Conservation (phyloP, 2,797 vertebrate species). For the Sorex maritimensis region DNA sequence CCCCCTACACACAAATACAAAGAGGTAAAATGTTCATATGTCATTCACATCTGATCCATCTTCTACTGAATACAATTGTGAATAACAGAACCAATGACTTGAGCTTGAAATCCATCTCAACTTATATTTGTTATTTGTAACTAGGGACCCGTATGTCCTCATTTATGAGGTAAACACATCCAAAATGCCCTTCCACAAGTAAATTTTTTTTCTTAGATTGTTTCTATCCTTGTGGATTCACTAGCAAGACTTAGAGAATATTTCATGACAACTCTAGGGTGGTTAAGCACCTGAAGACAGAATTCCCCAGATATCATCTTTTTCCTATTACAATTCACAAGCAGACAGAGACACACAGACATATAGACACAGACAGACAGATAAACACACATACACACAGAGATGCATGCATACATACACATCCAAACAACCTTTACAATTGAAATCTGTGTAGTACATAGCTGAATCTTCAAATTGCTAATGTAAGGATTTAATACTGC, state of each 20-base stretch:
- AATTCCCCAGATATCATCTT: constrained; percentile 3
- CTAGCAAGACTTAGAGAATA: not conserved
- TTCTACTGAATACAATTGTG: not conserved
- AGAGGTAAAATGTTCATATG: constrained; percentile 6
- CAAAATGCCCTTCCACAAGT: not conserved
- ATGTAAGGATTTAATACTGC: not conserved
- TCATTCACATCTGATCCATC: not conserved
- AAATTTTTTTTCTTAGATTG: not conserved
- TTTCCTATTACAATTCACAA: constrained; percentile 4
- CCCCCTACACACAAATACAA: too few relatives aligned
- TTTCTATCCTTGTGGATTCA: not conserved
- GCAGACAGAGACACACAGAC: not conserved
- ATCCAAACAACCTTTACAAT: not conserved
- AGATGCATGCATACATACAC: not conserved
- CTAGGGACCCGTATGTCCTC: not conserved
- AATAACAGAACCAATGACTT: not conserved
- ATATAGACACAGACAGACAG: not conserved
- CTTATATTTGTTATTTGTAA: too few relatives aligned
- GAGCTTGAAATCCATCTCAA: not conserved
- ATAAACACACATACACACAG: not conserved
- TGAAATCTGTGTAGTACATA: constrained; percentile 36
- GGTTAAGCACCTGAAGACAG: not conserved
- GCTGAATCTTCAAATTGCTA: not conserved
- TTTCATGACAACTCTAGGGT: constrained; percentile 1
- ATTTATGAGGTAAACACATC: constrained; percentile 15